Percentiles rank a stretch among this genome's conserved stretches.
phyloP scores from a whole-genome alignment of 2,113 vertebrate species.

The Panthera tigris region DNA sequence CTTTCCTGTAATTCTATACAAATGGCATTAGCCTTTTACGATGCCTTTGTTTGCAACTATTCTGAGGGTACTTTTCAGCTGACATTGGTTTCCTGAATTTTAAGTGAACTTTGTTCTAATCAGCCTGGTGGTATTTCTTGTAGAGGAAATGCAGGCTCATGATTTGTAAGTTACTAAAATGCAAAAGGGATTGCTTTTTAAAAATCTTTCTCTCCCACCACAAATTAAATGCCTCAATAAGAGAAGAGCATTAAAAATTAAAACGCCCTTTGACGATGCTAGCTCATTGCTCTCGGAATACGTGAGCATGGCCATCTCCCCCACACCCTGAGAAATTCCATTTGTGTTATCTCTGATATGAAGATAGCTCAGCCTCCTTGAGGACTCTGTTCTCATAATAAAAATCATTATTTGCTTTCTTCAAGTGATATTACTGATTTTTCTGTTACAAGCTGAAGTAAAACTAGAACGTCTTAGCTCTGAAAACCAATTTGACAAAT shows the following conservation, averaged over 20 bases:
- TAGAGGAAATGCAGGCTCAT: not conserved
- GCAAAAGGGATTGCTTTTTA: not conserved
- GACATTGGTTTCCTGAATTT: conserved; percentile 40
- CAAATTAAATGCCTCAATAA: conserved; percentile 51
- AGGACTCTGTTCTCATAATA: not conserved
- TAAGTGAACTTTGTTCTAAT: conserved; percentile 50
- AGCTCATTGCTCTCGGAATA: not conserved
- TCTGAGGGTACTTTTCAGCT: conserved; percentile 56
- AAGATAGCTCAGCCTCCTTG: too few species aligned
- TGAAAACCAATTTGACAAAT: not conserved
- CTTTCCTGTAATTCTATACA: conserved; percentile 64
- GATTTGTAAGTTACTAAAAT: not conserved
- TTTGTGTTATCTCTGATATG: not conserved
- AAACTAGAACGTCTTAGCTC: not conserved
- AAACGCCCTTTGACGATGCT: not conserved
- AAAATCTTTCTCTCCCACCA: conserved; percentile 12
- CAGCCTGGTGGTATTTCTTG: not conserved
- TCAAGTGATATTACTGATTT: not conserved
- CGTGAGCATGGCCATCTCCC: not conserved
- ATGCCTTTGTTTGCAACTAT: conserved; percentile 22
- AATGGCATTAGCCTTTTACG: conserved; percentile 45
- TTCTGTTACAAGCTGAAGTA: not conserved
- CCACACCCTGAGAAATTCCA: fast-evolving
- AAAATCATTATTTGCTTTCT: not conserved
- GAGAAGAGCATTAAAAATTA: conserved; percentile 34